Evolutionary conservation across 2,888 invertebrate species (phyloP).

Genomic region (Eristalis pertinax): DNA sequence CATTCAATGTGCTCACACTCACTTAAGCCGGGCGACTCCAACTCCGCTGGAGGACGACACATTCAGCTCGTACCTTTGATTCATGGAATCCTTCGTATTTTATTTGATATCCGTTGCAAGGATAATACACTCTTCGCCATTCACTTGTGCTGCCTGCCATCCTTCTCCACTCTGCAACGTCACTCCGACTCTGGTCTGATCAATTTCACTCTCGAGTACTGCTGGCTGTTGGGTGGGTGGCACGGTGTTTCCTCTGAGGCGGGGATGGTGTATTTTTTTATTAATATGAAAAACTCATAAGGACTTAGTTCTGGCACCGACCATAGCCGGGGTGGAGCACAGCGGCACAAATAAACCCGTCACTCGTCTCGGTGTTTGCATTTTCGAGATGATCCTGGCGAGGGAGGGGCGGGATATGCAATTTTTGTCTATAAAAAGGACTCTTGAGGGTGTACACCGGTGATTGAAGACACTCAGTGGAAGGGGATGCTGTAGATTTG

Average conservation of each 20-base stretch:
- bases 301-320: conserved; percentile 13
- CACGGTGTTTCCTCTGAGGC: neutral
- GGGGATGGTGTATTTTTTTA: conserved; percentile 17
- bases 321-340: neutral
- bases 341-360: neutral
- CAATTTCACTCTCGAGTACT: conserved; percentile 53
- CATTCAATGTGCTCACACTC: conserved; percentile 44
- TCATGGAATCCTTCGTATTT: conserved; percentile 5
- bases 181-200: conserved; percentile 26
- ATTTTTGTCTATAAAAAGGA: conserved; percentile 12
- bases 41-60: neutral
- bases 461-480: conserved; percentile 6
- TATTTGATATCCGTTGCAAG: conserved; percentile 33
- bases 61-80: neutral
- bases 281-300: conserved; percentile 30
- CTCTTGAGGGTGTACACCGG: neutral
- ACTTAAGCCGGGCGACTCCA: conserved; percentile 11
- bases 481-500: neutral
- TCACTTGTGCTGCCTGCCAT: neutral
- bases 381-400: conserved; percentile 6
- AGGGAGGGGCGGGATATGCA: neutral
- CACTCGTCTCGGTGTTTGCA: conserved; percentile 14
- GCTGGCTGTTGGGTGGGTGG: neutral
- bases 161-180: neutral
- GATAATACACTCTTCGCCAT: conserved; percentile 27